Evolutionary conservation across 2,888 invertebrate genomes (phyloP).

Genomic region (Nemotelus pantherinus): DNA sequence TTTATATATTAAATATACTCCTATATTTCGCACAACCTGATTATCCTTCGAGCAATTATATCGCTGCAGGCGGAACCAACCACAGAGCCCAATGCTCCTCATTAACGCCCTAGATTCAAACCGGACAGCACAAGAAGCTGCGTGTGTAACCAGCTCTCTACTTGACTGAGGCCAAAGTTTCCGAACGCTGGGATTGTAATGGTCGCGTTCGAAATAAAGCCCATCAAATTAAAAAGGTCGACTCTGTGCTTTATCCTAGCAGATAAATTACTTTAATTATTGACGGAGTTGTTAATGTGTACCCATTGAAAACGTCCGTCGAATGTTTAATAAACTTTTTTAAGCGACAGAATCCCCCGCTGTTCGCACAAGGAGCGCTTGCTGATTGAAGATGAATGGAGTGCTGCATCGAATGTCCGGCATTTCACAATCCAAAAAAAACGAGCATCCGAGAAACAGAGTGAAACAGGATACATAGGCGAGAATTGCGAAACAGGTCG

Average conservation of each 20-base stretch:
- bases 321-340: slow-evolving; percentile 44
- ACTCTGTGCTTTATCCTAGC: slow-evolving; percentile 19
- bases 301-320: slow-evolving; percentile 49
- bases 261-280: slow-evolving; percentile 49
- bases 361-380: slow-evolving; percentile 14
- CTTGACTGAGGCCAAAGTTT: background rate
- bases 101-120: slow-evolving; percentile 23
- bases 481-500: slow-evolving; percentile 37
- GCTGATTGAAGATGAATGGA: slow-evolving; percentile 41
- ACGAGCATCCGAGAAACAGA: background rate
- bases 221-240: slow-evolving; percentile 37
- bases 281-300: slow-evolving; percentile 49
- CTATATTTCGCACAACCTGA: background rate
- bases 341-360: slow-evolving; percentile 12
- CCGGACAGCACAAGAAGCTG: background rate
- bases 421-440: background rate
- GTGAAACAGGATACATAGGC: background rate
- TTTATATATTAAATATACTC: background rate
- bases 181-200: slow-evolving; percentile 25
- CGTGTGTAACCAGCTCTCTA: background rate
- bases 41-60: slow-evolving; percentile 17
- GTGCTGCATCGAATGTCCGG: slow-evolving; percentile 17
- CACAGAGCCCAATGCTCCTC: background rate
- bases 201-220: slow-evolving; percentile 28
- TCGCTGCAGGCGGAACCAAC: slow-evolving; percentile 28